Conservation (phyloP, 2,113 vertebrate species). For the Vombatus ursinus region DNA sequence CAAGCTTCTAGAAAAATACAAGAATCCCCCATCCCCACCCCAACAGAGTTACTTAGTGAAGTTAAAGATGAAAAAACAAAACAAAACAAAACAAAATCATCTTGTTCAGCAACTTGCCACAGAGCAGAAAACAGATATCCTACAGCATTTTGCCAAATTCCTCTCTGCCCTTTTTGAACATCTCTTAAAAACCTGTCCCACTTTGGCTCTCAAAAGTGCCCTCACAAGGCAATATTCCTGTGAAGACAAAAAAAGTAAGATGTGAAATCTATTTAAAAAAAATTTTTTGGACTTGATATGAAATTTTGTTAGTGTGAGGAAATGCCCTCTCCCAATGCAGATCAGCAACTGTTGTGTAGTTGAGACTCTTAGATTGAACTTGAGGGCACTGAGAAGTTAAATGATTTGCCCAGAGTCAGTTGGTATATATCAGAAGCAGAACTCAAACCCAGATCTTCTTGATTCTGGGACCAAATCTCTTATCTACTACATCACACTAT, state of each 20-base stretch:
- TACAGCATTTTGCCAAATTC: neutral
- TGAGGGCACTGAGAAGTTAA: neutral
- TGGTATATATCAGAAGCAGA: neutral
- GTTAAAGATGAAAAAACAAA: neutral
- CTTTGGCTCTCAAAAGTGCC: neutral
- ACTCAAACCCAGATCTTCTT: neutral
- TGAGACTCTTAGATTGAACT: neutral
- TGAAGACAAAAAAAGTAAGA: neutral
- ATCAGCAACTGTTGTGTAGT: neutral
- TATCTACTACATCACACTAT: neutral
- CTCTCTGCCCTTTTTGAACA: rapidly evolving
- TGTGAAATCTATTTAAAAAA: neutral
- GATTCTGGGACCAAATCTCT: neutral
- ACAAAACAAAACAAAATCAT: neutral
- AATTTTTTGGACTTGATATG: neutral
- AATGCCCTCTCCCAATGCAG: neutral
- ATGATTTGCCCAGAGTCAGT: neutral
- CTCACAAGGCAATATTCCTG: neutral
- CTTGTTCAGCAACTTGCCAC: neutral
- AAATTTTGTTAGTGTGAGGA: neutral
- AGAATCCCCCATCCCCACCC: neutral
- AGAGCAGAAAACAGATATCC: neutral
- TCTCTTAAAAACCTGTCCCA: neutral
- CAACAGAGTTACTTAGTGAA: neutral
- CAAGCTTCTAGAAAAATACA: constrained; percentile 82